phyloP scores from a whole-genome alignment of 2,888 invertebrate genomes.

The Eristalinus sepulchralis region DNA sequence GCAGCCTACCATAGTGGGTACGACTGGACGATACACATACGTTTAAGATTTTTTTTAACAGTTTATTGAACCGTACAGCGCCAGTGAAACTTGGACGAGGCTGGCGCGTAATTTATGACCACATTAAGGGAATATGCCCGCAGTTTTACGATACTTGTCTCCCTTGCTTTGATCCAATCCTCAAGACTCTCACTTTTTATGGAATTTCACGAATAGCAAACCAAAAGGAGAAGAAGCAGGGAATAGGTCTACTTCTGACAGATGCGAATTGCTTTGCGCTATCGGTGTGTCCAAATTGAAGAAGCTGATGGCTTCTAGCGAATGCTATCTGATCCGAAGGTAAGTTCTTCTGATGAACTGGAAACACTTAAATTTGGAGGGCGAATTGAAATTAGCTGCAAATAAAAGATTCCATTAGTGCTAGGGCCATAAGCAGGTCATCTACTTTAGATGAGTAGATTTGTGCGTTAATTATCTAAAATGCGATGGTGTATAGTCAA shows the following conservation, averaged over 20 bases:
- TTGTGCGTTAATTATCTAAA: no score
- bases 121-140: slow-evolving; percentile 37
- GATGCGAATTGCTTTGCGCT: slow-evolving; percentile 16
- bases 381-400: background rate
- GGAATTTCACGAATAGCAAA: background rate
- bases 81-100: background rate
- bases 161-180: background rate
- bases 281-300: slow-evolving; percentile 6
- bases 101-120: slow-evolving; percentile 41
- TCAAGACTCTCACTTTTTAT: slow-evolving; percentile 39
- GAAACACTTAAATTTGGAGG: background rate
- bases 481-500: background rate
- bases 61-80: slow-evolving; percentile 44
- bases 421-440: background rate
- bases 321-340: slow-evolving; percentile 8
- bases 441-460: background rate
- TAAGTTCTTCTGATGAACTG: background rate
- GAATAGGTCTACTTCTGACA: background rate
- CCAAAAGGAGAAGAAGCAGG: background rate
- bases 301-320: background rate
- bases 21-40: background rate
- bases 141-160: slow-evolving; percentile 32
- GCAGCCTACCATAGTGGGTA: background rate
- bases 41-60: background rate
- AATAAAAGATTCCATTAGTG: slow-evolving; percentile 19